Conservation (phyloP, 2,797 vertebrate genomes). For the Selene dorsalis region DNA sequence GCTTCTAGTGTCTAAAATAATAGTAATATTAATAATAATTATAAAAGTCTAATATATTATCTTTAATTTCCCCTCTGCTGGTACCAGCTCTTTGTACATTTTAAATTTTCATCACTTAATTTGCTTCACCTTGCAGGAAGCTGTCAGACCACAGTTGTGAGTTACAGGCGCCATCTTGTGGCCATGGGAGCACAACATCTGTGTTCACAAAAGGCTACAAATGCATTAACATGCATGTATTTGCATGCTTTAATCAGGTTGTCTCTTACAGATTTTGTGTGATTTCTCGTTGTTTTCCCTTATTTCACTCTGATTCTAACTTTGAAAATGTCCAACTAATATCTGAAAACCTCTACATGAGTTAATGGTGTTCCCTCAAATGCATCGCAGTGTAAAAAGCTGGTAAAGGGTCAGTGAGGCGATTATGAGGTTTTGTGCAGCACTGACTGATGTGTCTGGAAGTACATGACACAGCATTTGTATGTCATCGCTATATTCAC, state of each 20-base stretch:
- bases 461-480: slow-evolving; percentile 29
- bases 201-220: not conserved
- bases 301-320: not conserved
- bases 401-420: not conserved
- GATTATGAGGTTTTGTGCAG: slow-evolving; percentile 20
- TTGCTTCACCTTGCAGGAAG: slow-evolving; percentile 22
- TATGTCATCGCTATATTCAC: slow-evolving; percentile 28
- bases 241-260: no score
- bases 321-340: not conserved
- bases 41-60: slow-evolving; percentile 24
- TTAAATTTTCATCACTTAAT: slow-evolving; percentile 41
- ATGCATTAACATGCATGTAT: no score
- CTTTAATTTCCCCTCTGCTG: slow-evolving; percentile 42
- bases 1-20: slow-evolving; percentile 18
- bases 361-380: slow-evolving; percentile 5
- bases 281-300: no score
- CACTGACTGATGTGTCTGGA: slow-evolving; percentile 43
- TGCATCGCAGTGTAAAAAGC: slow-evolving; percentile 13
- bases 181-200: slow-evolving; percentile 17
- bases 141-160: slow-evolving; percentile 48
- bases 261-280: no score
- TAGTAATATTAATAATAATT: not conserved
- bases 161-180: slow-evolving; percentile 82
- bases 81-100: slow-evolving; percentile 11
- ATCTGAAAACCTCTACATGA: not conserved